Evolutionary conservation across 2,797 vertebrate genomes (phyloP).

Genomic region (Hipposideros larvatus): DNA sequence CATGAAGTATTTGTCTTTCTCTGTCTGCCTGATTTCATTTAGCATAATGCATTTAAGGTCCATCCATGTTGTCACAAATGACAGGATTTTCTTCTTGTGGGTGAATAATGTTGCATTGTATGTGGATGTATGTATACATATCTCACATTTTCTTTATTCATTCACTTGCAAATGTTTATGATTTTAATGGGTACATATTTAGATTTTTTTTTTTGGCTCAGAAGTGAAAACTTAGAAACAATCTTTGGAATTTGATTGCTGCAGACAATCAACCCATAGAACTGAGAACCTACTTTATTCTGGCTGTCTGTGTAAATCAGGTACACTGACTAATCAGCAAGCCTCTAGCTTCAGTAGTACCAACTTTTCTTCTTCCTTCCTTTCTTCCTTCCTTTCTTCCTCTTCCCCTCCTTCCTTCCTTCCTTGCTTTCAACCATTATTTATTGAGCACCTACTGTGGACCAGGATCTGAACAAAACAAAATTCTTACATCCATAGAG

Average conservation of each 20-base stretch:
- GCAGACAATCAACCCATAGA: background rate
- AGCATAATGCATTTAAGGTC: background rate
- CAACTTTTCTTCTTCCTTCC: background rate
- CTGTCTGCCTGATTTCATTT: background rate
- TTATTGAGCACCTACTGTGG: background rate
- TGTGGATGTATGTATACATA: too few relatives aligned
- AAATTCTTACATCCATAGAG: background rate
- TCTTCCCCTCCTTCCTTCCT: too few relatives aligned
- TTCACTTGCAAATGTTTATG: background rate
- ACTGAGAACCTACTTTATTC: background rate
- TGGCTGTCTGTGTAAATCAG: background rate
- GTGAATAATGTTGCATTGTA: background rate
- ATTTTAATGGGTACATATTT: background rate
- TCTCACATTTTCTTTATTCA: background rate
- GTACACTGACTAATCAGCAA: background rate
- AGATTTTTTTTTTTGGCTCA: background rate
- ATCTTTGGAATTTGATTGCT: background rate
- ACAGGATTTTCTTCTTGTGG: background rate
- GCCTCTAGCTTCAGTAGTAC: background rate
- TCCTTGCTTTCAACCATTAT: background rate
- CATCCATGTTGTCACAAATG: background rate
- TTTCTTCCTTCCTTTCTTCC: background rate
- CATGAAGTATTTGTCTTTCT: background rate
- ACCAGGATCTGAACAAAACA: background rate
- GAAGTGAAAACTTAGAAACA: background rate